phyloP scores from a whole-genome alignment of 2,888 invertebrate genomes.

The Drosophila austrosaltans region DNA sequence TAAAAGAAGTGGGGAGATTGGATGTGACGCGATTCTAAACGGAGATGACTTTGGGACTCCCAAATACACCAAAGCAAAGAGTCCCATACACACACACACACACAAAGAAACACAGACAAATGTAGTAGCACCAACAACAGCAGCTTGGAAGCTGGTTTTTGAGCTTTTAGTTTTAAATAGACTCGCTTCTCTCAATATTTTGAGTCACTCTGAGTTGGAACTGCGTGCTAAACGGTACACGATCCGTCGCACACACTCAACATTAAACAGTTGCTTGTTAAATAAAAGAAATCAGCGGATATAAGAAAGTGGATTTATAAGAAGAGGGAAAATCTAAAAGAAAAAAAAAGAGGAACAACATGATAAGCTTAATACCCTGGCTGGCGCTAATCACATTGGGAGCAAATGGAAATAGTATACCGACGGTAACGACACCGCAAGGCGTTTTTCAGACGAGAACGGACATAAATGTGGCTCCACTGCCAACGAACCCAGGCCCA shows the following conservation, averaged over 20 bases:
- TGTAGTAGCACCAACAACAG: slow-evolving; percentile 24
- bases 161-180: slow-evolving; percentile 46
- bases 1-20: slow-evolving; percentile 17
- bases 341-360: slow-evolving; percentile 27
- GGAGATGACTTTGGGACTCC: slow-evolving; percentile 39
- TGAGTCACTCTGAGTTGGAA: slow-evolving; percentile 68
- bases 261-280: slow-evolving; percentile 41
- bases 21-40: slow-evolving; percentile 31
- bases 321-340: not conserved
- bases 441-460: slow-evolving; percentile 69
- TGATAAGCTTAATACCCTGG: slow-evolving; percentile 41
- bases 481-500: slow-evolving; percentile 14
- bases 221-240: slow-evolving; percentile 62
- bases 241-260: slow-evolving; percentile 18
- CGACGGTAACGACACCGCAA: slow-evolving; percentile 61
- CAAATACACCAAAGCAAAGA: slow-evolving; percentile 6
- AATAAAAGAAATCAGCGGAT: slow-evolving; percentile 7
- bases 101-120: slow-evolving; percentile 3
- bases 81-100: slow-evolving; percentile 16
- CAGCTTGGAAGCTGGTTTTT: slow-evolving; percentile 65
- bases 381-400: slow-evolving; percentile 21
- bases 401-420: slow-evolving; percentile 52
- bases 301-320: slow-evolving; percentile 12
- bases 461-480: slow-evolving; percentile 46
- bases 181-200: slow-evolving; percentile 45